Evolutionary conservation across 2,888 invertebrate species (phyloP), one percentile per base, ranked within the genome.

Genomic region (Archips xylosteana): DNA sequence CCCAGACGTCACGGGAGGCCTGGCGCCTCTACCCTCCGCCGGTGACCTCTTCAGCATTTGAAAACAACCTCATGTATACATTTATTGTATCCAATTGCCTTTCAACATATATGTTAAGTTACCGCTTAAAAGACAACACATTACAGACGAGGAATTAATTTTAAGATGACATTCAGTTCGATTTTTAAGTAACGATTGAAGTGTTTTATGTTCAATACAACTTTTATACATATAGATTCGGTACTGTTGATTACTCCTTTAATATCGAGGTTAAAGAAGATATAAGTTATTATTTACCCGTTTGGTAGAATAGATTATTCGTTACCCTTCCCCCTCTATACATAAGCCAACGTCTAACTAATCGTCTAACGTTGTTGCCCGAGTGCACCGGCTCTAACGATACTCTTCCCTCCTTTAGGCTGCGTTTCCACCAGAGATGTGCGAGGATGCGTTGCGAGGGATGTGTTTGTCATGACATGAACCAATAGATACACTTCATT

Each of bases 11-110:
- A 98, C 98, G 0, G 98, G 98, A 32, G 98, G 98, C 9, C 92
- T 99, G 54, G 98, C 98, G 47, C 99, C 99, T 0, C 92, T 99
- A 77, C 99, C 99, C 51, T 98, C 99, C 3, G 99, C 99, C 51
- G 99, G 99, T 2, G 99, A 99, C 92, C 95, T 99, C 57, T 99
- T 99, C 91, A 98, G 96, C 77, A 78, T 91, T 89, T 97, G 87
- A 91, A 39, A 66, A n/a, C 5, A 1, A 23, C 15, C 49, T 32
- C 12, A 36, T 32, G 49, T 10, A 32, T 62, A 34, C 32, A 63
- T 23, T 47, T 10, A 45, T 36, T 1, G 15, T 47, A 47, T 63
- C 13, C 47, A n/a, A 63, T 13, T 47, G 47, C 63, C 63, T 63
- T 63, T 45, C 32, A 63, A n/a, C 9, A 9, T 39, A 61, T 39